Percentiles rank a stretch among this genome's conserved stretches.
phyloP scores from a whole-genome alignment of 2,113 vertebrate genomes.

The Eidolon helvum region DNA sequence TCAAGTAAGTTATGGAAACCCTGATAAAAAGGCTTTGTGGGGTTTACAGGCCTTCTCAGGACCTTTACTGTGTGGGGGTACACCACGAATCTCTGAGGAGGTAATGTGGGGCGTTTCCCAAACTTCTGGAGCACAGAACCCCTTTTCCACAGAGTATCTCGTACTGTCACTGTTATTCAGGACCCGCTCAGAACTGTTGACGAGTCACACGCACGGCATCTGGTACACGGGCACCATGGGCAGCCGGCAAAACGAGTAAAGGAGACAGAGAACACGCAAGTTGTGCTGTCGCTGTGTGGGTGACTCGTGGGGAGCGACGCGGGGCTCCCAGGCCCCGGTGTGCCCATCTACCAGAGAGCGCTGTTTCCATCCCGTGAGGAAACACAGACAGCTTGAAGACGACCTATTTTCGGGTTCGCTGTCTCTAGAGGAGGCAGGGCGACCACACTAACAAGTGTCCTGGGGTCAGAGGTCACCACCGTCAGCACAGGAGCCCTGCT shows the following conservation, averaged over 20 bases:
- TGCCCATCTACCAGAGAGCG: not conserved
- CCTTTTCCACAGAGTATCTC: not conserved
- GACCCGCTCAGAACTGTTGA: not conserved
- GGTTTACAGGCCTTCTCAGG: not conserved
- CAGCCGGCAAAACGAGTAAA: too few relatives aligned
- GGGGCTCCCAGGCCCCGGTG: not conserved
- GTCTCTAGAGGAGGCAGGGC: not conserved
- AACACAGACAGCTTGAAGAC: not conserved
- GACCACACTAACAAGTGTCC: fast-evolving
- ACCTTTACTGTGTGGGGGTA: not conserved
- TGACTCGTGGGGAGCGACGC: fast-evolving
- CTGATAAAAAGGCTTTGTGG: not conserved
- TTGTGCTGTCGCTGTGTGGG: fast-evolving
- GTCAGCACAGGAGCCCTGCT: not conserved
- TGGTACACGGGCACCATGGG: fast-evolving
- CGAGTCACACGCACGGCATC: fast-evolving
- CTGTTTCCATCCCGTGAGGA: not conserved
- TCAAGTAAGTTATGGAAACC: not conserved
- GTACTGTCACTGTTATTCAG: not conserved
- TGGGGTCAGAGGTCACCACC: not conserved
- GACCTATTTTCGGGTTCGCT: not conserved
- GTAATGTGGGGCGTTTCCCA: not conserved
- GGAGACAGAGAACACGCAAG: fast-evolving
- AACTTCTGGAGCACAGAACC: not conserved
- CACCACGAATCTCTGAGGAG: not conserved